These are phyloP conservation scores for Serinus canaria DNA, from an alignment of 2,113 vertebrate species.

Conservation along the genomic window DNA sequence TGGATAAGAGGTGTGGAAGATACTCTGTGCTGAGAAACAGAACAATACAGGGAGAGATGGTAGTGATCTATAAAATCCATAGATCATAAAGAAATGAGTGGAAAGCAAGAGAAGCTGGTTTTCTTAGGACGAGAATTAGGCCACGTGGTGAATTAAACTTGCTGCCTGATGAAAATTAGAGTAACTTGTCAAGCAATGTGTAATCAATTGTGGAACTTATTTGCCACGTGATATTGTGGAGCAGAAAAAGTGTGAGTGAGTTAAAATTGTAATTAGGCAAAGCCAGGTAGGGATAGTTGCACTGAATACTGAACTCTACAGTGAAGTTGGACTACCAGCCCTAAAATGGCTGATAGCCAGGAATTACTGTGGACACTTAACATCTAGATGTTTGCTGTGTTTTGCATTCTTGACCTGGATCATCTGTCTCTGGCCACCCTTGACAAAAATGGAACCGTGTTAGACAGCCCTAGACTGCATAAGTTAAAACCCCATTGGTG, in stretches of 20 bases:
- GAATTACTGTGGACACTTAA: neutral
- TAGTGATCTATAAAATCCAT: neutral
- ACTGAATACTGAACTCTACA: neutral
- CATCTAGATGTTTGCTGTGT: neutral
- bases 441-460: neutral
- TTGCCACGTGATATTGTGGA: neutral
- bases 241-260: neutral
- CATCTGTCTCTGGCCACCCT: neutral
- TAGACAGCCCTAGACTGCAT: neutral
- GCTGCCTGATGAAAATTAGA: neutral
- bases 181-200: neutral
- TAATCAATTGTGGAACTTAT: slow-evolving; percentile 4
- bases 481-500: neutral
- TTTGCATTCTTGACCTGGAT: neutral
- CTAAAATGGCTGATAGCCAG: neutral
- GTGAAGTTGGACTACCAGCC: neutral
- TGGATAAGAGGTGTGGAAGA: neutral
- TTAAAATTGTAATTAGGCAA: neutral
- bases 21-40: neutral
- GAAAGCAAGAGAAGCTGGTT: neutral
- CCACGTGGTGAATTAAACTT: neutral
- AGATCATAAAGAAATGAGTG: neutral
- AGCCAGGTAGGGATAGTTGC: neutral
- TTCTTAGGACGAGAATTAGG: neutral
- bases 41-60: neutral